These are phyloP conservation scores for Setophaga petechia DNA, from an alignment of 2,113 vertebrate species.

Conservation along the genomic window DNA sequence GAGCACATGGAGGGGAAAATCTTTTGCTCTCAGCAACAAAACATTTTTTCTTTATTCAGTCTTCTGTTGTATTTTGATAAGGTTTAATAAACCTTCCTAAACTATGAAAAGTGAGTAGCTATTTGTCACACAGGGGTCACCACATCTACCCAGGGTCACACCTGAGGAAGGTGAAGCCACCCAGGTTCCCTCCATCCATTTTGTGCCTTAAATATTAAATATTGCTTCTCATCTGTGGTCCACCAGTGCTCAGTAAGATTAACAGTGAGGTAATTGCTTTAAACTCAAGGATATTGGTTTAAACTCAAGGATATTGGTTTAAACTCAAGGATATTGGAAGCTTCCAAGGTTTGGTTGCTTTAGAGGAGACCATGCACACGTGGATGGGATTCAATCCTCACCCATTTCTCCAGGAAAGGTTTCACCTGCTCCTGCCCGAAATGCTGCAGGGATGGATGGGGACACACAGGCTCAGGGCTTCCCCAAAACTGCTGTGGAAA, in stretches of 20 bases:
- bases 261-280: accelerated
- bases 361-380: accelerated
- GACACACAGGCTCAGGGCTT: background rate
- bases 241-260: background rate
- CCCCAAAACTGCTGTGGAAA: background rate
- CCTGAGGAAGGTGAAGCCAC: background rate
- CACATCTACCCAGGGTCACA: background rate
- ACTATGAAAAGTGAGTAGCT: too few relatives aligned
- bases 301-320: background rate
- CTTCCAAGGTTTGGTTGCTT: background rate
- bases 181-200: background rate
- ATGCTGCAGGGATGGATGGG: accelerated
- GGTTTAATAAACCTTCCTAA: too few relatives aligned
- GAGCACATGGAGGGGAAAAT: too few relatives aligned
- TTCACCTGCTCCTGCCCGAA: background rate
- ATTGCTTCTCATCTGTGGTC: background rate
- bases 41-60: too few relatives aligned
- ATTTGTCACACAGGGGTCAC: background rate
- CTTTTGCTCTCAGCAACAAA: too few relatives aligned
- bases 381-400: background rate
- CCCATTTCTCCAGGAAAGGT: background rate
- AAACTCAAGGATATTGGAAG: background rate
- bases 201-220: background rate
- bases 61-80: too few relatives aligned
- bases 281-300: background rate